phyloP scores from a whole-genome alignment of 2,888 invertebrate species.

The Prosapia bicincta region DNA sequence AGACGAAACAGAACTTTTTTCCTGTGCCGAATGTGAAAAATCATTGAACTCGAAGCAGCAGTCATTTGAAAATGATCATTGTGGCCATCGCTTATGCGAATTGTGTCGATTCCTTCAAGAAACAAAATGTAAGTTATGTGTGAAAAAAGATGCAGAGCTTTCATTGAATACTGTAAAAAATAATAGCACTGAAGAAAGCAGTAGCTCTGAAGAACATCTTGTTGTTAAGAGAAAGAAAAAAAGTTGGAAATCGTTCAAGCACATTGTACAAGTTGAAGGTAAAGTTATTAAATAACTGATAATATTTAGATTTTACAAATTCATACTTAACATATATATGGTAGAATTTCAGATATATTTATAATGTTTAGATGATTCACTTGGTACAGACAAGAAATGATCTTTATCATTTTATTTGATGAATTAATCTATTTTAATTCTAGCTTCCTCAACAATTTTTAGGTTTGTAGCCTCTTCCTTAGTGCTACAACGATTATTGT shows the following conservation, averaged over 20 bases:
- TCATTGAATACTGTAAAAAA: background rate
- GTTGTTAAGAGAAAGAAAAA: background rate
- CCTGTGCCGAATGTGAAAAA: background rate
- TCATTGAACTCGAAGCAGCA: background rate
- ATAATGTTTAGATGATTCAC: too few species aligned
- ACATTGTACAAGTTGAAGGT: conserved; percentile 12
- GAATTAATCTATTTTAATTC: too few species aligned
- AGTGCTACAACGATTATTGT: too few species aligned
- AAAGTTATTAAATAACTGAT: too few species aligned
- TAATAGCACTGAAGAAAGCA: background rate
- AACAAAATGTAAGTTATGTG: background rate
- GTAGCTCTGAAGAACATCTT: background rate
- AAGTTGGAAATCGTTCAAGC: background rate
- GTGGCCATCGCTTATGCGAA: conserved; percentile 3
- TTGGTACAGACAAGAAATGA: too few species aligned
- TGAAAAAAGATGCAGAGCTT: background rate
- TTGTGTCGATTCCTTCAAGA: conserved; percentile 7
- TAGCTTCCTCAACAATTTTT: too few species aligned
- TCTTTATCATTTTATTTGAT: too few species aligned
- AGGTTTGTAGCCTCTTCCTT: too few species aligned
- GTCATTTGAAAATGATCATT: conserved; percentile 5
- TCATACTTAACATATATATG: too few species aligned
- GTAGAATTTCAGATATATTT: too few species aligned
- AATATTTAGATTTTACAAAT: too few species aligned
- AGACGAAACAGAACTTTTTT: background rate